Evolutionary conservation across 92 coral and sea anemone genomes (phyloP).

Genomic region (Palythoa grandis): DNA sequence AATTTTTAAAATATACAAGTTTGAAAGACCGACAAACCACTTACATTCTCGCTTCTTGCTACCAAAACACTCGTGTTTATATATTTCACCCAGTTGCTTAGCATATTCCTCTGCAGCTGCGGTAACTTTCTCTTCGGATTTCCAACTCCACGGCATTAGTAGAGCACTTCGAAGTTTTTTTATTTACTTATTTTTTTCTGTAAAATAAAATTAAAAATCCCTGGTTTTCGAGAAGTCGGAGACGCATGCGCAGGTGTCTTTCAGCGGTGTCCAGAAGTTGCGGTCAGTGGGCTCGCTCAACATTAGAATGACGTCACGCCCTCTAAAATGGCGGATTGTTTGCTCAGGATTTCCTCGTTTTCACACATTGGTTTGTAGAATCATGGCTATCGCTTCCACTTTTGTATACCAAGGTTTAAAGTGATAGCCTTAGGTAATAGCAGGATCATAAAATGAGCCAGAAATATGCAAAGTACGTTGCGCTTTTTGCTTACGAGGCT

Average conservation of each 20-base stretch:
- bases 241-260: slow-evolving; percentile 11
- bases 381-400: slow-evolving; percentile 24
- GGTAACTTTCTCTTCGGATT: slow-evolving; percentile 26
- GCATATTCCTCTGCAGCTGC: slow-evolving; percentile 75
- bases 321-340: slow-evolving; percentile 41
- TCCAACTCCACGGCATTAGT: slow-evolving; percentile 35
- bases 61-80: slow-evolving; percentile 88
- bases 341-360: slow-evolving; percentile 42
- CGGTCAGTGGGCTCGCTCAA: slow-evolving; percentile 27
- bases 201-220: too few relatives aligned
- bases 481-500: slow-evolving; percentile 71
- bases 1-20: too few relatives aligned
- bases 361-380: neutral
- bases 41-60: slow-evolving; percentile 89
- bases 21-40: neutral
- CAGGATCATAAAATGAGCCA: slow-evolving; percentile 62
- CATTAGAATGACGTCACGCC: slow-evolving; percentile 40
- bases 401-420: slow-evolving; percentile 2
- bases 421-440: neutral
- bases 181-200: neutral
- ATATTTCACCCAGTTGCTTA: slow-evolving; percentile 79
- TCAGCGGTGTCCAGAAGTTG: neutral
- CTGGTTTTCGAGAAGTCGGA: neutral
- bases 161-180: neutral
- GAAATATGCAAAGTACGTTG: slow-evolving; percentile 85